Evolutionary conservation across 2,888 invertebrate genomes (phyloP).

Genomic region (Druceiella hillmani): DNA sequence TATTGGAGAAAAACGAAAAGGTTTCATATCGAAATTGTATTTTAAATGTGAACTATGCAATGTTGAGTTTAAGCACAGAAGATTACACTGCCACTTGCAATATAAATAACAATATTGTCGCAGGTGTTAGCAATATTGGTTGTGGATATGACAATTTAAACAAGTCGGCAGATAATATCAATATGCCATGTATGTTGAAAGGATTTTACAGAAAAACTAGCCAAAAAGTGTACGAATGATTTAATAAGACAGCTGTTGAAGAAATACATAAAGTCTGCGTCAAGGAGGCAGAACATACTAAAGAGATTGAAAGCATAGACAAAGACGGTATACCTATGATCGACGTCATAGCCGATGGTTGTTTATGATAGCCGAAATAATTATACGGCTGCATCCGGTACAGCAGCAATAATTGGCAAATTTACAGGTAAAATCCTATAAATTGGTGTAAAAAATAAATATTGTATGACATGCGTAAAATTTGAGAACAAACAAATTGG

Average conservation of each 20-base stretch:
- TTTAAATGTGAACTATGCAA: constrained; percentile 5
- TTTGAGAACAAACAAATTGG: too few species aligned
- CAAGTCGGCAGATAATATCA: constrained; percentile 3
- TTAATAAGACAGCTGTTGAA: constrained; percentile 7
- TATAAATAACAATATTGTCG: constrained; percentile 5
- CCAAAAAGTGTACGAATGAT: constrained; percentile 8
- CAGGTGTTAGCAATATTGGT: constrained; percentile 6
- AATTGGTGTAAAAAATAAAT: constrained; percentile 7
- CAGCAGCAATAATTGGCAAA: constrained; percentile 8
- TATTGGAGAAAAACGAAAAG: too few species aligned
- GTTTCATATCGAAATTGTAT: too few species aligned
- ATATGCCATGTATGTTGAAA: constrained; percentile 8
- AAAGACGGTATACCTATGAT: constrained; percentile 4
- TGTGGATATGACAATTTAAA: constrained; percentile 8
- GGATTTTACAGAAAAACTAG: constrained; percentile 5
- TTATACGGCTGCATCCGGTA: constrained; percentile 9
- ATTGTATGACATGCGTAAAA: too few species aligned
- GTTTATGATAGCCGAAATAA: constrained; percentile 5
- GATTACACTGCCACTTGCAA: constrained; percentile 3
- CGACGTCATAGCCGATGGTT: constrained; percentile 2
- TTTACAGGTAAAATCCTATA: constrained; percentile 7
- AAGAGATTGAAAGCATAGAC: constrained; percentile 3
- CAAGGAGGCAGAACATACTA: constrained; percentile 5
- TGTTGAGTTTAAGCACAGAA: neutral
- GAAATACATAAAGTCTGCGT: constrained; percentile 4